A percentile compares a stretch with the other conserved stretches of the same genome.
phyloP scores from a whole-genome alignment of 1,140 invertebrate genomes.

The Hypothenemus hampei region DNA sequence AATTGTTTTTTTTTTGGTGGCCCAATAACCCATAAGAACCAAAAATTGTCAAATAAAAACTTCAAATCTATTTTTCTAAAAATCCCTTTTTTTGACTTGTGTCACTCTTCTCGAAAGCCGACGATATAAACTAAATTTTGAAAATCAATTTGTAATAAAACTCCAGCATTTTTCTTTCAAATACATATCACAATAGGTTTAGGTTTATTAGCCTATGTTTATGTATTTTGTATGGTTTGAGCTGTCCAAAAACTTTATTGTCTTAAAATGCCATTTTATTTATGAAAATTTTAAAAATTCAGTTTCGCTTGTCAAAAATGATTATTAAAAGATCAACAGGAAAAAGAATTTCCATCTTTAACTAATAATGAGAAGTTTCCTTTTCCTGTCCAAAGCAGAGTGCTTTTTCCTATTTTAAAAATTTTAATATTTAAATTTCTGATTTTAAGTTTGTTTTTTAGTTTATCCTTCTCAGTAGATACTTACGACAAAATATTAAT shows the following conservation, averaged over 20 bases:
- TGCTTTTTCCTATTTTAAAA: constrained; percentile 12
- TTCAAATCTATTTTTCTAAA: too few species aligned
- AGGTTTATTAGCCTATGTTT: constrained; percentile 22
- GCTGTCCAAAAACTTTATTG: constrained; percentile 35
- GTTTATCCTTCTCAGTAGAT: too few species aligned
- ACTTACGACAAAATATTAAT: too few species aligned
- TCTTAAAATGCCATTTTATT: constrained; percentile 16
- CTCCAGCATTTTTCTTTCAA: neutral
- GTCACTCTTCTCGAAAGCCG: too few species aligned
- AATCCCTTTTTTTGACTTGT: too few species aligned
- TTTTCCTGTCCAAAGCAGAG: constrained; percentile 46
- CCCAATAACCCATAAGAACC: too few species aligned
- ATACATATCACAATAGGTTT: constrained; percentile 6
- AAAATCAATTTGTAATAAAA: neutral
- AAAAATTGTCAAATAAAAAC: too few species aligned
- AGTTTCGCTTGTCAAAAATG: constrained; percentile 22
- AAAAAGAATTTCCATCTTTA: constrained; percentile 41
- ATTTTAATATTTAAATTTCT: too few species aligned
- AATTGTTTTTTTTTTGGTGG: too few species aligned
- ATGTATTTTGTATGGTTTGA: constrained; percentile 30
- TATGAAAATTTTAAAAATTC: constrained; percentile 11
- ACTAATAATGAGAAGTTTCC: constrained; percentile 38
- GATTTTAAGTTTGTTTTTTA: too few species aligned
- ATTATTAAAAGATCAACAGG: constrained; percentile 27
- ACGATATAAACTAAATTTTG: too few species aligned